phyloP scores from a whole-genome alignment of 2,797 vertebrate species.

The Dipus sagitta region DNA sequence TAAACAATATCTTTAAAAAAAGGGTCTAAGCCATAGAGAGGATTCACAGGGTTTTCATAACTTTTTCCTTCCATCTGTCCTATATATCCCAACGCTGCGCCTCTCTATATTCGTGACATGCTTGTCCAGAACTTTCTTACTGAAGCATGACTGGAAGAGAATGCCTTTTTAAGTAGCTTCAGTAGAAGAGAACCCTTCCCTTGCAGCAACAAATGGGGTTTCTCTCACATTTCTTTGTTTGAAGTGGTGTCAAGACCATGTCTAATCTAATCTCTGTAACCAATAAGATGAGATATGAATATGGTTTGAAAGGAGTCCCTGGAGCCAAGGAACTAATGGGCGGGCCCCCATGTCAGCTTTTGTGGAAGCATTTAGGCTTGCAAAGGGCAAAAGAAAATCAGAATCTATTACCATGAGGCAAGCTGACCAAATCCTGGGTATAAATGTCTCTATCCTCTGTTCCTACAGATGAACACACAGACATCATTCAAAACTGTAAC shows the following conservation, averaged over 20 bases:
- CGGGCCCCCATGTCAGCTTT: neutral
- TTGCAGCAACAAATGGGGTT: neutral
- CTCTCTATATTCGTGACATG: neutral
- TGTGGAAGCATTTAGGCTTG: neutral
- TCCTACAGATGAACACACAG: neutral
- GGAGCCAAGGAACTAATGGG: neutral
- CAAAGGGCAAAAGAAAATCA: neutral
- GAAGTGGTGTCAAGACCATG: neutral
- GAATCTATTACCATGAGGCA: neutral
- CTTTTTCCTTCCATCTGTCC: neutral
- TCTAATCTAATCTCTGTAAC: neutral
- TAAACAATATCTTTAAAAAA: neutral
- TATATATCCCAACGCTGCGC: neutral
- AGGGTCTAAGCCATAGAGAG: neutral
- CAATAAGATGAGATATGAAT: neutral
- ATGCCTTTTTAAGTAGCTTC: neutral
- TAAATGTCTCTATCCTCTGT: fast-evolving
- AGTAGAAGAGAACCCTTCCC: neutral
- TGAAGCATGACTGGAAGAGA: neutral
- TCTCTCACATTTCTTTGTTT: conserved; percentile 21
- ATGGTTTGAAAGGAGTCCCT: neutral
- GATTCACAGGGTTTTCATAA: neutral
- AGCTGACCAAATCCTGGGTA: neutral
- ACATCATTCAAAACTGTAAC: neutral
- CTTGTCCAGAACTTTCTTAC: neutral